Base-by-base conservation (phyloP, 2,113 vertebrate species). In the Bos javanicus region DNA sequence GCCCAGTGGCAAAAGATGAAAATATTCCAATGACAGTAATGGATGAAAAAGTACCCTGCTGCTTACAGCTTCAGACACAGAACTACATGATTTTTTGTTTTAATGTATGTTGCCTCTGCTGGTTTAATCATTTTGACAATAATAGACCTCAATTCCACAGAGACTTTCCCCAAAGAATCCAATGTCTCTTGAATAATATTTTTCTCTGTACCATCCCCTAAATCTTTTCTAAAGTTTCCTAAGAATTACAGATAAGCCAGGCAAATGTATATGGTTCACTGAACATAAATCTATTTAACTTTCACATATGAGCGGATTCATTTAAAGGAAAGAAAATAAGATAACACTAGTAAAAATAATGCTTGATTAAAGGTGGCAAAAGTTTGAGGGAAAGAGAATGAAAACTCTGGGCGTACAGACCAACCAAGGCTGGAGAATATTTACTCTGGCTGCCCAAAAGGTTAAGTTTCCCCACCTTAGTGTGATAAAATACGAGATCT, bases 11-110 rank as follows among this genome's bases (percentile, higher is more conserved):
- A 96, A 92, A 9, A 95, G 95, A 96, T 96, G 95, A 95, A 98
- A 98, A 94, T 97, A 97, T 95, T 97, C 91, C 54, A 16, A 43
- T 56, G 62, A 96, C 25, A 94, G 93, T 88, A 97, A 91, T 33
- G 88, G 82, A 94, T 98, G 90, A 87, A 19, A 57, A 59, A 94
- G 60, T 2, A 0, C 78, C 92, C 91, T 91, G 74, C 21, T 26
- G 64, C 50, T 85, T 81, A 64, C 30, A 33, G 89, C 89, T 93
- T 78, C 94, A 92, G 80, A 92, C 52, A 78, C 52, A 93, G 83
- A 96, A 81, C 74, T 81, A 85, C 30, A 28, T 15, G 56, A 89
- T 16, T 57, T 88, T 64, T 46, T 91, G 86, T 93, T 60, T 80
- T 39, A 43, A 87, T 85, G 33, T 74, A 54, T 48, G 7, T 57